These are phyloP conservation scores for Tenthredo mesomela DNA, from an alignment of 2,888 invertebrate genomes.

Conservation along the genomic window DNA sequence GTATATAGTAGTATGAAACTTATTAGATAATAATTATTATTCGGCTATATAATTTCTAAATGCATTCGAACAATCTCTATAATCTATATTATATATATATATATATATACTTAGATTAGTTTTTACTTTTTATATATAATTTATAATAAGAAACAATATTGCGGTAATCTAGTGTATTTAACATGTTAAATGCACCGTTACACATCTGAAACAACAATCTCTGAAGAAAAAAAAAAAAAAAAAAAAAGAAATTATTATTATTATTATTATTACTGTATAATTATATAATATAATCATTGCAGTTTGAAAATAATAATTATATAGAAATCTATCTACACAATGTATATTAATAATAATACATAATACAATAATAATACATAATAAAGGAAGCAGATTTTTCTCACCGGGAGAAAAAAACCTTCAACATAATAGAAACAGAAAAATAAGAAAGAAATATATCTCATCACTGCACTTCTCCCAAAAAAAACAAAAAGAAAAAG, in stretches of 20 bases:
- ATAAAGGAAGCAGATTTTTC: conserved; percentile 71
- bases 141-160: conserved; percentile 57
- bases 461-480: not conserved
- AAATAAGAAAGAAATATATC: conserved; percentile 8
- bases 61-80: conserved; percentile 21
- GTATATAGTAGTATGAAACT: not conserved
- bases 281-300: not conserved
- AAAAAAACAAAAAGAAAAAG: not conserved
- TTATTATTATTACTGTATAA: not conserved
- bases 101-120: not conserved
- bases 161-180: conserved; percentile 69
- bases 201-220: conserved; percentile 53
- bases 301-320: not conserved
- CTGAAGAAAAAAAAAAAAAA: conserved; percentile 42
- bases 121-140: conserved; percentile 55
- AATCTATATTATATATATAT: not conserved
- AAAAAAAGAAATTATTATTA: too few relatives aligned
- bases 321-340: conserved; percentile 8
- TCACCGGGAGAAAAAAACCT: conserved; percentile 71
- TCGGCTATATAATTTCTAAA: not conserved
- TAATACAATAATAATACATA: not conserved
- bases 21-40: not conserved
- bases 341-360: conserved; percentile 3
- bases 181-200: conserved; percentile 70
- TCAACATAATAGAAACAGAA: conserved; percentile 55